Evolutionary conservation across 1,140 invertebrate species (phyloP).

Genomic region (Papilio xuthus): DNA sequence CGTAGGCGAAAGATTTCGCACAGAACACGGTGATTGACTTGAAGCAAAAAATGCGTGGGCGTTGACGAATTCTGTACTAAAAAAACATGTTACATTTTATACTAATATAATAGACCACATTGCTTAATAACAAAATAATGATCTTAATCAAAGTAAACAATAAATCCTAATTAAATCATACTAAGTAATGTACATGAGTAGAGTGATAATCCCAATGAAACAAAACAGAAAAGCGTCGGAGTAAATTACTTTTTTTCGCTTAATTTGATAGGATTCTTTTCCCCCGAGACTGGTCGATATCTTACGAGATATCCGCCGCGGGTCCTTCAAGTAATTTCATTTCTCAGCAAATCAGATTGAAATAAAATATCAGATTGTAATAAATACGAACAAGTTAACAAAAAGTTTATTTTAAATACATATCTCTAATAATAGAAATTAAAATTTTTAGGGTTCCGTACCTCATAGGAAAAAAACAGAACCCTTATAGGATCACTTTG

Average conservation of each 20-base stretch:
- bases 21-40: background rate
- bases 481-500: too few relatives aligned
- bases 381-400: background rate
- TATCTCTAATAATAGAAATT: background rate
- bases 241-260: constrained; percentile 5
- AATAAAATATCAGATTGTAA: constrained; percentile 32
- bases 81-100: background rate
- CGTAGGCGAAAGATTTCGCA: background rate
- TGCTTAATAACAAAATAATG: background rate
- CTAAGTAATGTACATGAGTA: background rate
- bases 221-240: background rate
- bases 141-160: background rate
- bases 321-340: constrained; percentile 50
- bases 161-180: background rate
- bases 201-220: background rate
- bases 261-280: constrained; percentile 4
- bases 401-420: background rate
- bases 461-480: too few relatives aligned
- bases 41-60: background rate
- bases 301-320: constrained; percentile 43
- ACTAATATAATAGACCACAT: background rate
- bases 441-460: too few relatives aligned
- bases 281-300: constrained; percentile 36
- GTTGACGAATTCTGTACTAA: background rate
- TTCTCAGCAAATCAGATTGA: constrained; percentile 41